Conservation (phyloP, 2,888 invertebrate genomes). For the Amphipoea oculea region DNA sequence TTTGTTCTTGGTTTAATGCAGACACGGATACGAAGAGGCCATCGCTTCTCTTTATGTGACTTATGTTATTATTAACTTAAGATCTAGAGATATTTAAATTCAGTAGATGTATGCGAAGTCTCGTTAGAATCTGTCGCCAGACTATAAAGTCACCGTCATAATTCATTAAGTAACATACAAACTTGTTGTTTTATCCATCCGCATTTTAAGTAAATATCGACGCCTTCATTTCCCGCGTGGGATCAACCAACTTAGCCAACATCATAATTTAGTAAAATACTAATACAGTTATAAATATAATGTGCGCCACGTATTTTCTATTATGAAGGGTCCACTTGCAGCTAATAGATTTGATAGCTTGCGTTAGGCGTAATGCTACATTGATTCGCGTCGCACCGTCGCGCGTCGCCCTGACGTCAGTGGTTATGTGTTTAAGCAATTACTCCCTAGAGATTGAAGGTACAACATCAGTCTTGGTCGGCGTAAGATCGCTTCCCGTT, state of each 20-base stretch:
- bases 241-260: conserved; percentile 20
- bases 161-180: conserved; percentile 28
- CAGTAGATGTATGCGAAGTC: conserved; percentile 21
- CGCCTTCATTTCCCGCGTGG: conserved; percentile 26
- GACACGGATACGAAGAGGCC: conserved; percentile 49
- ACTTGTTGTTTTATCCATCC: conserved; percentile 21
- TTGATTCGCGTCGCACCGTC: conserved; percentile 79
- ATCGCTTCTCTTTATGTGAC: conserved; percentile 53
- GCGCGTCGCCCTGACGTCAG: conserved; percentile 71
- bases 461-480: conserved; percentile 63
- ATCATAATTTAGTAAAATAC: conserved; percentile 54
- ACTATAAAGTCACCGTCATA: conserved; percentile 19
- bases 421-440: conserved; percentile 86
- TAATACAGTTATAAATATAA: conserved; percentile 56
- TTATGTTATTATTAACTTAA: conserved; percentile 55
- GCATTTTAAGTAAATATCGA: conserved; percentile 31
- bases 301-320: conserved; percentile 61
- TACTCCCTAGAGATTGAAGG: conserved; percentile 78
- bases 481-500: conserved; percentile 82
- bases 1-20: conserved; percentile 53
- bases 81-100: conserved; percentile 50
- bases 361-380: conserved; percentile 75
- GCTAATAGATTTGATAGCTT: conserved; percentile 74
- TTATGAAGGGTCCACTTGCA: conserved; percentile 58
- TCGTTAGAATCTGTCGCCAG: conserved; percentile 37